A percentile compares a stretch with the other conserved stretches of the same genome.
Conservation (phyloP, 92 coral and sea anemone genomes). For the Bergia sp. region DNA sequence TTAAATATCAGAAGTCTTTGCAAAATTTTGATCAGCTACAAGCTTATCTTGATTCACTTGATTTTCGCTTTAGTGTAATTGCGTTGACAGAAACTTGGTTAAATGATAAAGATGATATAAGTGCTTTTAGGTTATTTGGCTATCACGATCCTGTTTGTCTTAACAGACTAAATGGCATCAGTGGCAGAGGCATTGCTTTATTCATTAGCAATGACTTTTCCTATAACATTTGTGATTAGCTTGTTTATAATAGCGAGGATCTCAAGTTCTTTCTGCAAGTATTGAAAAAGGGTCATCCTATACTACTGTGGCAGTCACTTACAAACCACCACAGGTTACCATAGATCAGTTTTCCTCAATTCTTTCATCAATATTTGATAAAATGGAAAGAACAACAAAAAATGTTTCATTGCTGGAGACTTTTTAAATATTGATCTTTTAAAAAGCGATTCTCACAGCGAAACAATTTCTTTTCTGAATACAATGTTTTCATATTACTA, state of each 20-base stretch:
- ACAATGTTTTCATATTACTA: neutral
- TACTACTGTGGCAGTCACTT: slow-evolving; percentile 1
- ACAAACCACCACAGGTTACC: neutral
- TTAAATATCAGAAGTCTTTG: slow-evolving; percentile 3
- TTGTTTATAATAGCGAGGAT: neutral
- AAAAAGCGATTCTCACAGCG: neutral
- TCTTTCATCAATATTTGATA: slow-evolving; percentile 2
- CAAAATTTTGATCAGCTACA: neutral
- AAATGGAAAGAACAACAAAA: neutral
- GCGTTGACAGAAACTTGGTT: neutral
- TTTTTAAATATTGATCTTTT: neutral
- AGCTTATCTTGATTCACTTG: neutral
- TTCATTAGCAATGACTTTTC: neutral
- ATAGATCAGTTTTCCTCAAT: neutral
- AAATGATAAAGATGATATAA: neutral
- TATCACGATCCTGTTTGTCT: neutral
- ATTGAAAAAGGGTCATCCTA: neutral
- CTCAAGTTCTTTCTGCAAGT: neutral
- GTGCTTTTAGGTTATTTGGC: too few relatives aligned
- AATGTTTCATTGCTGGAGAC: neutral
- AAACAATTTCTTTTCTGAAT: neutral
- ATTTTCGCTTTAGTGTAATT: neutral
- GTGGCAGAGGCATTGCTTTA: neutral
- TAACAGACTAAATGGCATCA: neutral
- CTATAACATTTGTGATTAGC: neutral